These are phyloP conservation scores for Sinohyriopsis cumingii DNA, from an alignment of 2,888 invertebrate species.

Conservation along the genomic window DNA sequence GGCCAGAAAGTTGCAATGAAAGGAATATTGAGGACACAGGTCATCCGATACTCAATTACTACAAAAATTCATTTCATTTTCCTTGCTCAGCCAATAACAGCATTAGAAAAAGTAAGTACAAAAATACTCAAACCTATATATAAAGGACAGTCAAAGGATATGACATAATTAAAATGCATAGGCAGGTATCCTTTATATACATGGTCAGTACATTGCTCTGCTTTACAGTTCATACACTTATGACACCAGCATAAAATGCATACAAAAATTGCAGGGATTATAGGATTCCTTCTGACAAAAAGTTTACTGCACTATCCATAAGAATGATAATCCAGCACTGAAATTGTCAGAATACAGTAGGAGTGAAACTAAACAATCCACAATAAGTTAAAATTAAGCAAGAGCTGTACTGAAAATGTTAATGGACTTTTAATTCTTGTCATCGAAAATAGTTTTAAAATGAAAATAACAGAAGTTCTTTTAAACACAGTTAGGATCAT, in stretches of 20 bases:
- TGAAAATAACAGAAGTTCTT: too few species aligned
- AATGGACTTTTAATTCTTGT: too few species aligned
- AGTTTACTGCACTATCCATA: too few species aligned
- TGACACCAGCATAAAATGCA: not conserved
- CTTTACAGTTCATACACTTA: not conserved
- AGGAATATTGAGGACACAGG: conserved; percentile 58
- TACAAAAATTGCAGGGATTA: not conserved
- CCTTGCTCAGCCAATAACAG: conserved; percentile 45
- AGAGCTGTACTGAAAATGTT: too few species aligned
- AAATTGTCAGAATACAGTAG: too few species aligned
- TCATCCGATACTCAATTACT: conserved; percentile 43
- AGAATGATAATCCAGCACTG: too few species aligned
- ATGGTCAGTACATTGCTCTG: not conserved
- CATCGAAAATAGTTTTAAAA: too few species aligned
- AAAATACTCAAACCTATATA: conserved; percentile 4
- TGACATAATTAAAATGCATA: not conserved
- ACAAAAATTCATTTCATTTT: conserved; percentile 55
- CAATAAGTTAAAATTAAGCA: too few species aligned
- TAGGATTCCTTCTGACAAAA: too few species aligned
- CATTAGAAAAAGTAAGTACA: conserved; percentile 30
- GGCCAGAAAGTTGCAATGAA: conserved; percentile 55
- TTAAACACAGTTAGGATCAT: too few species aligned
- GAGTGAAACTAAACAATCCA: too few species aligned
- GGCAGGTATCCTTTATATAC: not conserved
- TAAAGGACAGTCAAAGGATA: not conserved